Evolutionary conservation across 2,888 invertebrate species (phyloP).

Genomic region (Criorhina ranunculi): DNA sequence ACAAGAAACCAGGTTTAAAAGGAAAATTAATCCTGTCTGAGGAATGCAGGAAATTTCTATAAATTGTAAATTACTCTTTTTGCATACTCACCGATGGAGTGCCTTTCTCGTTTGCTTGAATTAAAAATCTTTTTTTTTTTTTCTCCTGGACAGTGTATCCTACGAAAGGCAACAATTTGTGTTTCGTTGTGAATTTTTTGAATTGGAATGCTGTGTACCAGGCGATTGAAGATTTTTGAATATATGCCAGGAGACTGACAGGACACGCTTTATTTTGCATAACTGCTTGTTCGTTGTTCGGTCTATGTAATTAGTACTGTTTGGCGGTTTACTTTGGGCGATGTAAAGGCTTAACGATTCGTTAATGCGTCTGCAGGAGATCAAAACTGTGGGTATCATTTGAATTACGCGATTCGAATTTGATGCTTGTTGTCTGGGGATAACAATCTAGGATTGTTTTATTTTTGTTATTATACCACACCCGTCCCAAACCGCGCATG

Average conservation of each 20-base stretch:
- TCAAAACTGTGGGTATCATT: too few species aligned
- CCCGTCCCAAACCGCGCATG: too few species aligned
- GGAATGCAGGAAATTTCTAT: neutral
- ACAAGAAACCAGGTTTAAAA: slow-evolving; percentile 10
- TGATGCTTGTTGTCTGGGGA: too few species aligned
- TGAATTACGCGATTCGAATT: too few species aligned
- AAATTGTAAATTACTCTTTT: slow-evolving; percentile 14
- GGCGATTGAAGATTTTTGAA: slow-evolving; percentile 15
- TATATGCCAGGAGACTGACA: neutral
- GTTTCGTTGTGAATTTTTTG: neutral
- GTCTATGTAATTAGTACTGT: neutral
- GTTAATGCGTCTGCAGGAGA: too few species aligned
- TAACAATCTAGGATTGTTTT: too few species aligned
- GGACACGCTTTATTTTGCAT: neutral
- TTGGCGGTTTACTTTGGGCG: neutral
- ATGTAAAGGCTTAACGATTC: too few species aligned
- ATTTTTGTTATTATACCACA: too few species aligned
- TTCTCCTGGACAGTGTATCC: neutral
- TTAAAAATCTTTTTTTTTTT: slow-evolving; percentile 1
- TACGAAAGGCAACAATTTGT: neutral
- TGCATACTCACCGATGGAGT: slow-evolving; percentile 8
- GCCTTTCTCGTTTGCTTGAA: neutral
- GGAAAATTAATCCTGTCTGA: slow-evolving; percentile 1
- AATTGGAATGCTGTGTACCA: neutral
- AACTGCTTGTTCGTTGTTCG: neutral